Evolutionary conservation across 2,797 vertebrate species (phyloP), one percentile per base, ranked within the genome.

Genomic region (Bucorvus abyssinicus): DNA sequence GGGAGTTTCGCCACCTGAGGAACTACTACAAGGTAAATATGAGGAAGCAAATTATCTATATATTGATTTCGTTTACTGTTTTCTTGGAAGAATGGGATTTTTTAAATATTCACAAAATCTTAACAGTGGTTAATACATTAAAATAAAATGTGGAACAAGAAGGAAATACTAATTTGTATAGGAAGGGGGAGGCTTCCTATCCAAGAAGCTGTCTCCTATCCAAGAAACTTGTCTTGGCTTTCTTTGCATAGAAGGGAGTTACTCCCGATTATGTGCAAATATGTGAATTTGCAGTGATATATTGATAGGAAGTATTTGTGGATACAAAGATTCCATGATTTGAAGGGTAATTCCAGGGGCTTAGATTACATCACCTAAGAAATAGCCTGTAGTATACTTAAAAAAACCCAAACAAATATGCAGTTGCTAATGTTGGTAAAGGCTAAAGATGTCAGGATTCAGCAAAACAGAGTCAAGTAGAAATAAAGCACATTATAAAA

Each of bases 1-100:
- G 90, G 99, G 99, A 97, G 98, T 99, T 32, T 98, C 98, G 90
- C 98, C 99, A 71, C 99, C 99, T 44, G 99, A 99, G 96, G 99
- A 99, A 50, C 98, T 99, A 63, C 76, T 96, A 50, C 96, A 96
- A 87, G 97, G 98, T 98, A 98, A 98, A 88, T 95, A 70, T 47
- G 40, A 95, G 36, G 47, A 65, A 60, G 36, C 17, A 59, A 49
- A 40, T n/a, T 79, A 29, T 44, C 14, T 78, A 2, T 69, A 17
- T 74, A 5, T 27, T 38, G 80, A n/a, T 4, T 22, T 45, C 52
- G 17, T n/a, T 90, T 91, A 38, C 23, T 32, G 12, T 67, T 36
- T 89, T 53, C 20, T 63, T 92, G 24, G 50, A 85, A 49, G 45
- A 71, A 40, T 23, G 11, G 44, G n/a, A 22, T 82, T 77, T 40